Base-by-base conservation (phyloP, 92 coral and sea anemone species). In the Epizoanthus scotinus region DNA sequence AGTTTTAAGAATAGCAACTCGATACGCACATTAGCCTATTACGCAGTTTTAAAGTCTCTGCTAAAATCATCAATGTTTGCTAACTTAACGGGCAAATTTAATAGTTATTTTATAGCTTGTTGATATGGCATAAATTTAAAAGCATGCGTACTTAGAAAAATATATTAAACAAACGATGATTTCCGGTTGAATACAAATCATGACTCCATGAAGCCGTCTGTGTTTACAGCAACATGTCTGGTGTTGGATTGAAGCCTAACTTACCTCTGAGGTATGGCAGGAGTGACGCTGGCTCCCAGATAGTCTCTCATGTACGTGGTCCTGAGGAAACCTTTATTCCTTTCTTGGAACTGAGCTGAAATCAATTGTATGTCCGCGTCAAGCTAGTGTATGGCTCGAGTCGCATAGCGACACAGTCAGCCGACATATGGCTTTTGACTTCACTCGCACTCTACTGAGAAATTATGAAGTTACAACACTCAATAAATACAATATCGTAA, bases 221-320 rank as follows among this genome's bases (percentile, higher is more conserved):
- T 63, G 61, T 28, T 53, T 58, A 55, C 2, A 15, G 13, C 77
- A 53, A 49, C 26, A 61, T 36, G 83, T 78, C 50, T 38, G n/a
- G n/a, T n/a, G n/a, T n/a, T n/a, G n/a, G n/a, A n/a, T n/a, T n/a
- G n/a, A n/a, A n/a, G n/a, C n/a, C n/a, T 54, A 15, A 25, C 44
- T 72, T 79, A 92, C 97, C 97, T 90, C 72, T 92, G 97, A 22
- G 89, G 90, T 6, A 79, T 64, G 0, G 92, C 94, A 19, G 93
- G 87, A 13, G 94, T 82, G 12, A 88, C 90, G 9, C 87, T 84
- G 1, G 85, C 88, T 9, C 97, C 97, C 0, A 87, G 83, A 63
- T 90, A 92, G 63, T 92, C 97, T 59, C 94, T 83, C 27, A 84
- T 52, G 63, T 92, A 92, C 18, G 97, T 92, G 4, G 97, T 92